Conservation (phyloP, 2,888 invertebrate species). For the Cheilosia soror region DNA sequence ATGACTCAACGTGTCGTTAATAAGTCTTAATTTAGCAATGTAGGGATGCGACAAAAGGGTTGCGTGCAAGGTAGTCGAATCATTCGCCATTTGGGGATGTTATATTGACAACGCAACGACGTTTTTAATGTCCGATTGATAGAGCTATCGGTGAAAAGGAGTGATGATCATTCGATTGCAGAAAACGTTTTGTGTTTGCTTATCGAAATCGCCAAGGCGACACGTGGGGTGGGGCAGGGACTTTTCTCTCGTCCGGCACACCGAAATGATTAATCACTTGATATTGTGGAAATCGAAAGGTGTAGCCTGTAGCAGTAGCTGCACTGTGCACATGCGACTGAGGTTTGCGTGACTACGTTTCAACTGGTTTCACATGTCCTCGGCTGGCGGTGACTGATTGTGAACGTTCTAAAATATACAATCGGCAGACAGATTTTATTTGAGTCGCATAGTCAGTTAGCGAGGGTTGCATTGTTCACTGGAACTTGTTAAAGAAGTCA, state of each 20-base stretch:
- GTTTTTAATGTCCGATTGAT: conserved; percentile 44
- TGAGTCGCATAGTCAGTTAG: conserved; percentile 5
- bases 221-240: conserved; percentile 54
- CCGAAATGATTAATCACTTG: conserved; percentile 70
- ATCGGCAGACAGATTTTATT: conserved; percentile 54
- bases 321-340: conserved; percentile 51
- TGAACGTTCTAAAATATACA: conserved; percentile 64
- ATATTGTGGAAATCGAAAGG: conserved; percentile 73
- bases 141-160: conserved; percentile 34
- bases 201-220: conserved; percentile 69
- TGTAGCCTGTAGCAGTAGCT: conserved; percentile 48
- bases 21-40: conserved; percentile 55
- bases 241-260: conserved; percentile 28
- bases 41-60: conserved; percentile 47
- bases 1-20: conserved; percentile 54
- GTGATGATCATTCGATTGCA: conserved; percentile 39
- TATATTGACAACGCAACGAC: conserved; percentile 37
- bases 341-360: conserved; percentile 72
- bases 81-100: conserved; percentile 63
- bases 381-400: conserved; percentile 57
- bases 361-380: conserved; percentile 74
- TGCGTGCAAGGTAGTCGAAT: conserved; percentile 58
- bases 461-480: conserved; percentile 53
- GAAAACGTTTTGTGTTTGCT: conserved; percentile 59
- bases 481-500: conserved; percentile 61